These are phyloP conservation scores for Oreochromis mossambicus DNA, from an alignment of 2,797 vertebrate species.

Conservation along the genomic window DNA sequence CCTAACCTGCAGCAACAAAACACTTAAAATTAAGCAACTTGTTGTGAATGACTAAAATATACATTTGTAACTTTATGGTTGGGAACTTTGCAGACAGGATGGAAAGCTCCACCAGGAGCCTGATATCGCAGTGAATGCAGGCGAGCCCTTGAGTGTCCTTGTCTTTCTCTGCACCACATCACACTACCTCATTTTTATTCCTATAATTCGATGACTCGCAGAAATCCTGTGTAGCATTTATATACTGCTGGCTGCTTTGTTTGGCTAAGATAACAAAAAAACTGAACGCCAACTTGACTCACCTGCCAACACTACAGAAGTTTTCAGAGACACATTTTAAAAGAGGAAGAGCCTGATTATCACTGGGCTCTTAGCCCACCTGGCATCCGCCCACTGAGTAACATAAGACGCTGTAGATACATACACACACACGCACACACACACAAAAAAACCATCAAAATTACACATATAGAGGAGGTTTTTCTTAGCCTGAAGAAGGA, in stretches of 20 bases:
- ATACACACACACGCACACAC: neutral
- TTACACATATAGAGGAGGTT: neutral
- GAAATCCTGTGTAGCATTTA: neutral
- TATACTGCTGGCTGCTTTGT: neutral
- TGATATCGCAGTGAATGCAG: neutral
- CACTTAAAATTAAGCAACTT: neutral
- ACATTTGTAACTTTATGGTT: neutral
- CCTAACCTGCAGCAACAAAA: neutral
- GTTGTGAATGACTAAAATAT: neutral
- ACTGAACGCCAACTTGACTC: neutral
- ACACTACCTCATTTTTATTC: neutral
- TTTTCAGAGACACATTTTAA: conserved; percentile 31
- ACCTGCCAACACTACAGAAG: neutral
- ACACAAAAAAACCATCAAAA: too few relatives aligned
- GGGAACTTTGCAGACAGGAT: neutral
- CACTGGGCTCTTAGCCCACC: neutral
- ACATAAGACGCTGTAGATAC: conserved; percentile 12
- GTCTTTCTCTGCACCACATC: neutral
- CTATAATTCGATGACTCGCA: neutral
- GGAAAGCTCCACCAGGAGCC: neutral
- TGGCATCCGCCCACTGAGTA: conserved; percentile 33
- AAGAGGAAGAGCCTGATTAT: conserved; percentile 43
- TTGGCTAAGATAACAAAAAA: neutral
- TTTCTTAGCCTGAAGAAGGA: neutral
- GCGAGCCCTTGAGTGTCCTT: neutral